These are phyloP conservation scores for Clarias fuscus DNA, from an alignment of 2,797 vertebrate species.

Conservation along the genomic window DNA sequence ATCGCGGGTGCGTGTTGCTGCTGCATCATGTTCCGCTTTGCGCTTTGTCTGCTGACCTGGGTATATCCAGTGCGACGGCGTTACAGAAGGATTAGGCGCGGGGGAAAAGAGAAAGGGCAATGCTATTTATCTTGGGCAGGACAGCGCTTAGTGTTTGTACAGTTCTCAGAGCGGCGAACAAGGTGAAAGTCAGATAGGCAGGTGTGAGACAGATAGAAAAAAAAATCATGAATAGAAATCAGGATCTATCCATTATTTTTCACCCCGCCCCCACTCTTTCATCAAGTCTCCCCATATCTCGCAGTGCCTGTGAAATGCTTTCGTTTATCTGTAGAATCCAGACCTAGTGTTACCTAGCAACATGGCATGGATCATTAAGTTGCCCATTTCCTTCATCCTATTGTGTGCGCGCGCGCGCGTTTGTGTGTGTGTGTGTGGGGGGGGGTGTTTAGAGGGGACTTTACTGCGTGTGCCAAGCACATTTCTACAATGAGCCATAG, in stretches of 20 bases:
- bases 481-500: slow-evolving; percentile 40
- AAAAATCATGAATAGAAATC: slow-evolving; percentile 46
- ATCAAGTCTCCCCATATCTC: slow-evolving; percentile 40
- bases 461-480: not conserved
- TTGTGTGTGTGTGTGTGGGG: not conserved
- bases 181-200: slow-evolving; percentile 32
- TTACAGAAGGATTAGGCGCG: not conserved
- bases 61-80: too few species aligned
- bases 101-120: not conserved
- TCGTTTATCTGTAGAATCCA: slow-evolving; percentile 91
- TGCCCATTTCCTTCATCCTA: slow-evolving; percentile 61
- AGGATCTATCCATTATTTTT: slow-evolving; percentile 48
- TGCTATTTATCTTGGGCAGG: not conserved
- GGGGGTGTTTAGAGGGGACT: not conserved
- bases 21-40: not conserved
- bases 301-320: slow-evolving; percentile 70
- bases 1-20: not conserved
- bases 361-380: slow-evolving; percentile 76
- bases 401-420: slow-evolving; percentile 15
- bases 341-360: slow-evolving; percentile 92
- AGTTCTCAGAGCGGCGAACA: not conserved
- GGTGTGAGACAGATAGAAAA: slow-evolving; percentile 35
- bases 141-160: slow-evolving; percentile 4
- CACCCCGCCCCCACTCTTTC: slow-evolving; percentile 22
- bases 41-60: not conserved